A percentile compares a stretch with the other conserved stretches of the same genome.
Conservation (phyloP, 2,888 invertebrate species). For the Gandaritis pyraliata region DNA sequence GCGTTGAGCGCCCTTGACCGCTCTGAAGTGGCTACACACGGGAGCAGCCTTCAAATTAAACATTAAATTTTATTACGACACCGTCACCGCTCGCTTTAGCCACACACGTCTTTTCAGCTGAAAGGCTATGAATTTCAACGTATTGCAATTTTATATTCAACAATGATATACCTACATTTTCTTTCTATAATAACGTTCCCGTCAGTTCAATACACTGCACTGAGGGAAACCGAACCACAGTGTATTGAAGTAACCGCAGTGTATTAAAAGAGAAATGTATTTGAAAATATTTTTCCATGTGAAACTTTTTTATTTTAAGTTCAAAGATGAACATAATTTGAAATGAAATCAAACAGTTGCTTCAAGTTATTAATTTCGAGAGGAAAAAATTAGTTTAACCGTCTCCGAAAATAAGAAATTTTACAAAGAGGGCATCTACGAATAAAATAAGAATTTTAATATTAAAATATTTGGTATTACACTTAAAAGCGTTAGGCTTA, state of each 20-base stretch:
- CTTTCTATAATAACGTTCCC: too few species aligned
- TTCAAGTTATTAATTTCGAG: not conserved
- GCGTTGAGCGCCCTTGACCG: constrained; percentile 61
- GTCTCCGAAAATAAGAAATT: not conserved
- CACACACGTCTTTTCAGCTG: constrained; percentile 9
- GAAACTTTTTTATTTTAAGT: too few species aligned
- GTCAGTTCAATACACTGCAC: too few species aligned
- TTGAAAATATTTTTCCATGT: too few species aligned
- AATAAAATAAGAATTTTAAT: not conserved
- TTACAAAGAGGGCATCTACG: not conserved
- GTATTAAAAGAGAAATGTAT: too few species aligned
- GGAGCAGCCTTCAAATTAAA: constrained; percentile 54
- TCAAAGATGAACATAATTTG: not conserved
- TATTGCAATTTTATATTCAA: constrained; percentile 1
- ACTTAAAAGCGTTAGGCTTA: too few species aligned
- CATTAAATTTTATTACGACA: constrained; percentile 51
- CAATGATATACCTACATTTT: too few species aligned
- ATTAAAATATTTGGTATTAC: too few species aligned
- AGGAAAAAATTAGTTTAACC: not conserved
- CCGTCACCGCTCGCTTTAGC: constrained; percentile 17
- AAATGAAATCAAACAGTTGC: not conserved
- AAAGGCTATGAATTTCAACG: constrained; percentile 5
- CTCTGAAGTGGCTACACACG: constrained; percentile 43
- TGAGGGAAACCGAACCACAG: too few species aligned
- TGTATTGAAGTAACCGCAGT: too few species aligned